Evolutionary conservation across 2,888 invertebrate genomes (phyloP), one percentile per base, ranked within the genome.

Genomic region (Arge pagana): DNA sequence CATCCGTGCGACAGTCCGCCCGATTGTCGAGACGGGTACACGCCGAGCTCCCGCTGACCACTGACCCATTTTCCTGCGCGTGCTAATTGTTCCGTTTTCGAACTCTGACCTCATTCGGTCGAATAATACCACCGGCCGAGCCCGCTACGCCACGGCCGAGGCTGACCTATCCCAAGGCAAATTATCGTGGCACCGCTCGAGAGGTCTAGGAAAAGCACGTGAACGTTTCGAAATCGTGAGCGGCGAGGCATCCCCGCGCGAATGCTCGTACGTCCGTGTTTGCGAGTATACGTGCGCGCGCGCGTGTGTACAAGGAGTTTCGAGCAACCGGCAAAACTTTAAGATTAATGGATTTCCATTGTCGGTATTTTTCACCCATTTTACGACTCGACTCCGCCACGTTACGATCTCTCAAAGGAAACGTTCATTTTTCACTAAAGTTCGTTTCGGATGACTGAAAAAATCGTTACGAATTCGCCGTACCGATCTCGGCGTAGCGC

Each of bases 281-380:
- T 21, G 18, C 28, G 30, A 43, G 19, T 36, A 37, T 15, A 36
- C 31, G 31, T 31, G 35, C 33, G 23, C 52, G 48, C 40, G 52
- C 57, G 54, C 51, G 37, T 28, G 37, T 45, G 40, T 26, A 43
- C 51, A 33, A 50, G 51, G 49, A 42, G 35, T 35, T 26, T 30
- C 43, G 57, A 60, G 59, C 61, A 59, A 57, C 54, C 57, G 61
- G 59, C 58, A 61, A 61, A 67, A 66, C 59, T 65, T 63, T 55
- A 73, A 74, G 76, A 76, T 76, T 76, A 76, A 76, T 76, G 76
- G 74, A 72, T 71, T 70, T 63, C 63, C 68, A 76, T 76, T 76
- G 76, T 76, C 72, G 70, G 74, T 72, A 72, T 71, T 75, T 73
- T 76, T 74, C 74, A 69, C 66, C 67, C 69, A 71, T 76, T 75